Evolutionary conservation across 92 coral and sea anemone genomes (phyloP), one percentile per base, ranked within the genome.

Genomic region (Phymanthus crucifer): DNA sequence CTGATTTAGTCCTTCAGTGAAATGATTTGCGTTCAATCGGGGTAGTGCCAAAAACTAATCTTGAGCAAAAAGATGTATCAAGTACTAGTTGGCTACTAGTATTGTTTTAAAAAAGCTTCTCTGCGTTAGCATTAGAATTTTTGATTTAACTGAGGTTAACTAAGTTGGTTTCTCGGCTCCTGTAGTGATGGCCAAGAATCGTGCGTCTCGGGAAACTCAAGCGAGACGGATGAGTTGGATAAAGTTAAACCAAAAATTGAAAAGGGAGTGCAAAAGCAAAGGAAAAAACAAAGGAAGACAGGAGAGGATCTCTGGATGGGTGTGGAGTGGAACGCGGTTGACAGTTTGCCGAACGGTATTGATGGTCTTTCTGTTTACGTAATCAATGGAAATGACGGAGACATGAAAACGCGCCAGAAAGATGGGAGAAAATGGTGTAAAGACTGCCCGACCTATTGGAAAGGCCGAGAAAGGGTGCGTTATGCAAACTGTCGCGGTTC

Each of bases 351-450:
- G 48, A 43, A 43, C 48, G 84, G 89, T 6, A 85, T 75, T 1
- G 83, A 85, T 68, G 89, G 86, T 18, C 40, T 57, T 73, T 64
- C 52, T 33, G 65, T 76, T 18, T 78, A 75, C 48, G 48, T 43
- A 5, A 43, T 43, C 48, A 43, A 13, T 43, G 48, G 48, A 43
- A 43, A 43, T 43, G 48, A 43, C 48, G 48, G 48, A 43, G 13
- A 43, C 48, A 43, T 43, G 48, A 43, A 43, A 43, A 43, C 5
- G 48, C 48, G 48, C 48, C 13, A 5, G 66, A 67, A 46, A 40
- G 90, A 89, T 82, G 89, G 87, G 26, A 71, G 84, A 32, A 76
- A 81, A 73, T 89, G 87, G 87, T 73, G 78, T 36, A 89, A 85
- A 56, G 58, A 81, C 71, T 82, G 90, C 83, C 87, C 80, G 0